phyloP scores from a whole-genome alignment of 2,797 vertebrate species.

The Mormyrops boulengeri region DNA sequence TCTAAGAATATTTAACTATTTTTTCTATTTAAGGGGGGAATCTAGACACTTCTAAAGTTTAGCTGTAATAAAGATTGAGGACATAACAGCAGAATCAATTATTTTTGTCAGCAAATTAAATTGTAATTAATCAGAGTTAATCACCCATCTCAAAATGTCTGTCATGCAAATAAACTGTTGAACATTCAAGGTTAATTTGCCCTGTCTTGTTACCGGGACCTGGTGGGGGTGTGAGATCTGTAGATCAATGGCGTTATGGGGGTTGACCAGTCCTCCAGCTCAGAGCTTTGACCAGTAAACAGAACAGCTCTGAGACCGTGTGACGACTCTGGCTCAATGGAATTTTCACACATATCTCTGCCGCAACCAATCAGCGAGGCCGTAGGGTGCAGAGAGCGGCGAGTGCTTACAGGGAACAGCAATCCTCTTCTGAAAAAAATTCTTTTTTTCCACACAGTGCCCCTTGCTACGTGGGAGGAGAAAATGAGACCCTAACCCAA shows the following conservation, averaged over 20 bases:
- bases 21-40: neutral
- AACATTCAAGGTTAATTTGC: slow-evolving; percentile 64
- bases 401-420: neutral
- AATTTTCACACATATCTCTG: neutral
- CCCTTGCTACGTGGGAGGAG: neutral
- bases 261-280: neutral
- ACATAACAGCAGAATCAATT: slow-evolving; percentile 61
- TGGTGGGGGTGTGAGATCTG: slow-evolving; percentile 20
- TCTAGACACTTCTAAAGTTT: slow-evolving; percentile 30
- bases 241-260: neutral
- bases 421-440: neutral
- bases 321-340: neutral
- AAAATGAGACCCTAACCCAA: neutral
- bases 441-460: neutral
- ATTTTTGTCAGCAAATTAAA: slow-evolving; percentile 65
- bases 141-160: slow-evolving; percentile 62
- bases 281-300: neutral
- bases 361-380: neutral
- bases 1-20: neutral
- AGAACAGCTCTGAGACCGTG: neutral
- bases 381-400: neutral
- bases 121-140: slow-evolving; percentile 67
- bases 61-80: slow-evolving; percentile 68
- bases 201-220: slow-evolving; percentile 57
- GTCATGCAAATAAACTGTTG: slow-evolving; percentile 52